Evolutionary conservation across 92 coral and sea anemone species (phyloP).

Genomic region (Epizoanthus rinbou): DNA sequence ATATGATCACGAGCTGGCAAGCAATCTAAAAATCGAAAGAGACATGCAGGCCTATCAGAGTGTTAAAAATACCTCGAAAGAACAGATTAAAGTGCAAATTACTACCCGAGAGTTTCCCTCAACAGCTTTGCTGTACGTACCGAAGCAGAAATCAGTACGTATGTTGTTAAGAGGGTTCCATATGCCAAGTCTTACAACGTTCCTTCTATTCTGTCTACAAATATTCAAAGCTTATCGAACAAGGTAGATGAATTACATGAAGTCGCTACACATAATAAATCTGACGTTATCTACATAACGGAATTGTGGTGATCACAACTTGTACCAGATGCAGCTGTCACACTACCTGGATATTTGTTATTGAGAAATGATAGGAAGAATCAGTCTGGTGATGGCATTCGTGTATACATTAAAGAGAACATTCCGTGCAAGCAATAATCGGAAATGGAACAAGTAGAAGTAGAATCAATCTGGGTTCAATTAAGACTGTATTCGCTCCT

Average conservation of each 20-base stretch:
- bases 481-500: constrained; percentile 45
- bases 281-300: constrained; percentile 40
- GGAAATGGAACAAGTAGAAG: constrained; percentile 38
- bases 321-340: constrained; percentile 47
- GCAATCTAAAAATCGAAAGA: constrained; percentile 38
- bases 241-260: no score
- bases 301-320: constrained; percentile 53
- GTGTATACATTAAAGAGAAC: constrained; percentile 49
- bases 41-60: neutral
- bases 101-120: neutral
- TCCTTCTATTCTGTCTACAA: no score
- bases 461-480: constrained; percentile 46
- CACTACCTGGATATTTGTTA: constrained; percentile 49
- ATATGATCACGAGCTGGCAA: constrained; percentile 51
- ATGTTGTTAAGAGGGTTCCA: neutral
- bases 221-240: no score
- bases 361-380: constrained; percentile 59
- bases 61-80: neutral
- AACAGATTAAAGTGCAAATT: neutral
- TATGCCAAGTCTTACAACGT: no score
- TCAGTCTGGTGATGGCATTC: constrained; percentile 54
- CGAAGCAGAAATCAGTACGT: no score
- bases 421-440: constrained; percentile 48
- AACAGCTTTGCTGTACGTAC: no score
- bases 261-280: no score